Percentiles rank a stretch among this genome's conserved stretches.
These are phyloP conservation scores for Cactoblastis cactorum DNA, from an alignment of 2,888 invertebrate species.

Conservation along the genomic window DNA sequence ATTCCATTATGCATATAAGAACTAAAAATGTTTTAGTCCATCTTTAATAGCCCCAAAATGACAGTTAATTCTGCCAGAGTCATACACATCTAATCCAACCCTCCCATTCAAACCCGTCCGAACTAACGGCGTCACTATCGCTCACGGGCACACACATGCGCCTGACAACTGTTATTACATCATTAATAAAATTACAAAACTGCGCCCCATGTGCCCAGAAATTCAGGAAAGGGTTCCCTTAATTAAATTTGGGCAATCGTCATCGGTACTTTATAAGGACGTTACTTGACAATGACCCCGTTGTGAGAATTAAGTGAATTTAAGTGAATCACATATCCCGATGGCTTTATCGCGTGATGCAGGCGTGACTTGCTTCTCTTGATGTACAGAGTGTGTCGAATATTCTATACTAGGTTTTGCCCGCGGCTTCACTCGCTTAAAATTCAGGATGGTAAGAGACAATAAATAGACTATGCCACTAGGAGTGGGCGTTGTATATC, in stretches of 20 bases:
- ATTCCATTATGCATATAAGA: too few species aligned
- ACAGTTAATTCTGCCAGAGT: conserved; percentile 43
- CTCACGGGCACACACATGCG: conserved; percentile 75
- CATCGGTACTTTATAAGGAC: conserved; percentile 56
- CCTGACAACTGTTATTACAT: conserved; percentile 78
- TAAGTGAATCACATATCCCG: conserved; percentile 58
- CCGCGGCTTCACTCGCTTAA: too few species aligned
- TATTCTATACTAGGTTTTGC: too few species aligned
- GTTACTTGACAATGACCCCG: conserved; percentile 62
- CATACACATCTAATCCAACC: conserved; percentile 64
- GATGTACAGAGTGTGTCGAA: background rate
- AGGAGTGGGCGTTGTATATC: too few species aligned
- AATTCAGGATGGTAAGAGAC: too few species aligned
- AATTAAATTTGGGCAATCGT: conserved; percentile 76
- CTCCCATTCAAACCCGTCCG: conserved; percentile 74
- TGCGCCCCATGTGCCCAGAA: conserved; percentile 66
- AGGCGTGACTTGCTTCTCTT: conserved; percentile 37
- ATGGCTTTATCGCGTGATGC: conserved; percentile 53
- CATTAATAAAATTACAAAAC: conserved; percentile 80
- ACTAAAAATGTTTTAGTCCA: background rate
- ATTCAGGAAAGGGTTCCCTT: conserved; percentile 65
- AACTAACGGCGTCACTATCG: conserved; percentile 76
- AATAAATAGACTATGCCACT: too few species aligned
- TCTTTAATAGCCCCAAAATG: conserved; percentile 13
- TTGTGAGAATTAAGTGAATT: conserved; percentile 67